Evolutionary conservation across 1,140 invertebrate genomes (phyloP).

Genomic region (Platorchestia sp.): DNA sequence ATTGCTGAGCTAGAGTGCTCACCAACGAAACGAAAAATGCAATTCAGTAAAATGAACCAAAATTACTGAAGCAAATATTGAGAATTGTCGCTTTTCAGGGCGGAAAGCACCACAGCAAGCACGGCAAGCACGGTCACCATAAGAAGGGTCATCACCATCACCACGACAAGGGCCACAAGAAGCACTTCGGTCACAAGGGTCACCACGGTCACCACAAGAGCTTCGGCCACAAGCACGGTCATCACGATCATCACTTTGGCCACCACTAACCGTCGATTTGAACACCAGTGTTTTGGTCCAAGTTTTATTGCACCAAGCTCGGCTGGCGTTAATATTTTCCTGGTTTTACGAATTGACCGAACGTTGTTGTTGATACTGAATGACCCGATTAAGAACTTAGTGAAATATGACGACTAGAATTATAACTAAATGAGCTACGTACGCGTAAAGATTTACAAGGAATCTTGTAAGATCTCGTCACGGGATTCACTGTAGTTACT

Average conservation of each 20-base stretch:
- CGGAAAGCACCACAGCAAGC: constrained; percentile 61
- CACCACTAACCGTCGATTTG: constrained; percentile 50
- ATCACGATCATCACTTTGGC: constrained; percentile 57
- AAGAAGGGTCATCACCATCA: constrained; percentile 64
- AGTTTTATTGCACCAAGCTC: not conserved
- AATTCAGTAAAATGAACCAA: not conserved
- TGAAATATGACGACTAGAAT: not conserved
- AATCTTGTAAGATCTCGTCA: not conserved
- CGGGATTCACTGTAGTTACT: too few relatives aligned
- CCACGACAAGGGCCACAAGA: constrained; percentile 63
- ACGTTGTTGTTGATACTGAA: not conserved
- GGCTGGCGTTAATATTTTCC: not conserved
- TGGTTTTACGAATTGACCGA: not conserved
- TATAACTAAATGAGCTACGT: not conserved
- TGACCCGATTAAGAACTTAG: not conserved
- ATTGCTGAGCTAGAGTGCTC: too few relatives aligned
- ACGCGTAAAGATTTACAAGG: not conserved
- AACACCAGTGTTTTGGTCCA: not conserved
- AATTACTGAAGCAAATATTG: not conserved
- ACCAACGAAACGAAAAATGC: too few relatives aligned
- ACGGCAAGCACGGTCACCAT: constrained; percentile 62
- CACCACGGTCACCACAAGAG: constrained; percentile 61
- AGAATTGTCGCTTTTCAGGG: not conserved
- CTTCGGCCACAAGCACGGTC: constrained; percentile 56
- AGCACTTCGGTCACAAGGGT: constrained; percentile 60